phyloP scores from a whole-genome alignment of 2,113 vertebrate genomes.

The Mobula birostris region DNA sequence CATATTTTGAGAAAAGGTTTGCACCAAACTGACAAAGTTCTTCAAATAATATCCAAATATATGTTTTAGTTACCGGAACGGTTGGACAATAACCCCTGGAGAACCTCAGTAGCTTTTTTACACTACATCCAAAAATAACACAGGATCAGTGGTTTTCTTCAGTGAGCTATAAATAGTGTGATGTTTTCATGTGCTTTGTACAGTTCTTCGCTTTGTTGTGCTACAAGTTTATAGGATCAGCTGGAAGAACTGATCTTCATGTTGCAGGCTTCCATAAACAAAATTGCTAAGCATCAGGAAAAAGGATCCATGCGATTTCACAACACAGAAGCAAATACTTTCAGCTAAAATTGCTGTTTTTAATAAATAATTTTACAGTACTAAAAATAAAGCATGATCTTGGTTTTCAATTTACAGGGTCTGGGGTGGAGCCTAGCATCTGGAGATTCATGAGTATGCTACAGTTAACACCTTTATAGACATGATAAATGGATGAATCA shows the following conservation, averaged over 20 bases:
- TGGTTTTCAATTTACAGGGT: background rate
- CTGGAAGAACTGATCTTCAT: background rate
- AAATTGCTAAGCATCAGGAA: background rate
- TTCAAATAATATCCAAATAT: background rate
- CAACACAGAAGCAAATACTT: background rate
- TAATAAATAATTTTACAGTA: background rate
- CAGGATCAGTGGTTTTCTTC: constrained; percentile 18
- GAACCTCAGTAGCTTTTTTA: background rate
- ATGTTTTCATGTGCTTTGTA: constrained; percentile 32
- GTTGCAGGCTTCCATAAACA: background rate
- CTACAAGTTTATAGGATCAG: background rate
- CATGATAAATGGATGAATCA: background rate
- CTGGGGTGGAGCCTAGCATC: background rate
- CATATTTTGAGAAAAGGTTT: background rate
- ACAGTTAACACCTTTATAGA: background rate
- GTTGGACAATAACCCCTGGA: constrained; percentile 16
- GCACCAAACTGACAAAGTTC: background rate
- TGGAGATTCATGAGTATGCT: background rate
- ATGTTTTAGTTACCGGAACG: background rate
- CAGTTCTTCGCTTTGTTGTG: background rate
- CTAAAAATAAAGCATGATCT: background rate
- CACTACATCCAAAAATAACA: constrained; percentile 22
- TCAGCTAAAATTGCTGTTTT: background rate
- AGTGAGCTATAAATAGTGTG: constrained; percentile 7
- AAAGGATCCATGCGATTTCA: background rate